Conservation (phyloP, 2,797 vertebrate species). For the Rhynchonycteris naso region DNA sequence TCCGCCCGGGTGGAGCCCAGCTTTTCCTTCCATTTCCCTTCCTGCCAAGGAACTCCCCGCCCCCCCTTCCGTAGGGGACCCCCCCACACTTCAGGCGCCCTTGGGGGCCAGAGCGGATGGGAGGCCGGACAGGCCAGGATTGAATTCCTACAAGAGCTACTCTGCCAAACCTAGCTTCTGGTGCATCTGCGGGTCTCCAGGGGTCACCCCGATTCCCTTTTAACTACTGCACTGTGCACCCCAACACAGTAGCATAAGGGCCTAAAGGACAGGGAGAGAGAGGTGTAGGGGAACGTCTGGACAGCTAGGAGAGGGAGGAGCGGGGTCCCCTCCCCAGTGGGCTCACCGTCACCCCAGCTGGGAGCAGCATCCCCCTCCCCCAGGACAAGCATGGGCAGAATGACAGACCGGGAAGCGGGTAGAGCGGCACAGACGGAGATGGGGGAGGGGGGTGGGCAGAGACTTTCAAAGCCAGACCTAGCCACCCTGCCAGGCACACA, state of each 20-base stretch:
- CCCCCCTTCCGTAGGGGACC: conserved; percentile 70
- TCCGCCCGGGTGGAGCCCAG: conserved; percentile 78
- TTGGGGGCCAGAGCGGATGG: conserved; percentile 74
- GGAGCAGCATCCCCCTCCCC: conserved; percentile 67
- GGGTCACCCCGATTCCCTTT: conserved; percentile 45
- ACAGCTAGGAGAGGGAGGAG: not conserved
- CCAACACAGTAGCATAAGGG: not conserved
- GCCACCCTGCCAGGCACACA: conserved; percentile 81
- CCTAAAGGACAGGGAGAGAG: not conserved
- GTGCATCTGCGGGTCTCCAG: conserved; percentile 37
- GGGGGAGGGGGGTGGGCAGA: conserved; percentile 78
- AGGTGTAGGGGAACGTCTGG: not conserved
- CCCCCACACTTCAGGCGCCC: conserved; percentile 58
- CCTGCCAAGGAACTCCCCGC: conserved; percentile 76
- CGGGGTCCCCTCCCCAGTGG: conserved; percentile 26
- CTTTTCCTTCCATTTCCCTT: conserved; percentile 80
- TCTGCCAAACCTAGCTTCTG: conserved; percentile 58
- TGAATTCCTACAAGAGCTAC: conserved; percentile 64
- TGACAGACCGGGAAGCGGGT: conserved; percentile 79
- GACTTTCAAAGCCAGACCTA: conserved; percentile 78
- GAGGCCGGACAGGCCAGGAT: conserved; percentile 55
- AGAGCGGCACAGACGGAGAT: conserved; percentile 78
- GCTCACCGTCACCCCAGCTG: conserved; percentile 72
- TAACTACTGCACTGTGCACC: conserved; percentile 34
- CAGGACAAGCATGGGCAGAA: conserved; percentile 72